Conservation (phyloP, 37 sponge, comb jelly and placozoan species). For the Theonella swinhoei region DNA sequence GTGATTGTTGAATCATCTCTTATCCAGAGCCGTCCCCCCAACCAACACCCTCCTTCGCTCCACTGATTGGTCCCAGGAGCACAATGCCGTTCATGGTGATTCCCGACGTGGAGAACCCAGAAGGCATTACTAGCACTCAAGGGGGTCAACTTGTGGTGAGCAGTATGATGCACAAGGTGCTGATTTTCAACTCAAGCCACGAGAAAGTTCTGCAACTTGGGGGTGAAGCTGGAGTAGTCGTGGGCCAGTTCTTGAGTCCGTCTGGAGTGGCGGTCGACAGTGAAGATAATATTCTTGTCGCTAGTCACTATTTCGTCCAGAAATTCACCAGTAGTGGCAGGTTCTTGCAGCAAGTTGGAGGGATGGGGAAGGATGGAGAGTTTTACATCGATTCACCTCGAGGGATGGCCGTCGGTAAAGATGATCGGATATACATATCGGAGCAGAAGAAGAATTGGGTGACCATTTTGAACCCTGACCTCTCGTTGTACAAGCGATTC, state of each 20-base stretch:
- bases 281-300: neutral
- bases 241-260: constrained; percentile 28
- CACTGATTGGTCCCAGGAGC: neutral
- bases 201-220: neutral
- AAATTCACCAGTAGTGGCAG: constrained; percentile 40
- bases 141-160: constrained; percentile 28
- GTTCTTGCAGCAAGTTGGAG: constrained; percentile 7
- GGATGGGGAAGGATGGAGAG: no score
- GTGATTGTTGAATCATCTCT: no score
- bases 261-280: constrained; percentile 21
- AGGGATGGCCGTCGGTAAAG: constrained; percentile 29
- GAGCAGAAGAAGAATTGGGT: constrained; percentile 24
- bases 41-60: no score
- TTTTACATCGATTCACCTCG: neutral
- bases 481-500: neutral
- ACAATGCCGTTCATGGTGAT: constrained; percentile 17
- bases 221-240: neutral
- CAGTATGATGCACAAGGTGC: constrained; percentile 10
- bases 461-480: constrained; percentile 25
- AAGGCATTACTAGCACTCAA: constrained; percentile 10
- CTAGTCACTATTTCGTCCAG: neutral
- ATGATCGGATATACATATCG: constrained; percentile 20
- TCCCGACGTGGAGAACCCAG: constrained; percentile 18
- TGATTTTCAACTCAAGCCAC: neutral
- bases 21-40: no score